A percentile compares a stretch with the other conserved stretches of the same genome.
phyloP scores from a whole-genome alignment of 2,888 invertebrate species.

The Himalopsyche anomala region DNA sequence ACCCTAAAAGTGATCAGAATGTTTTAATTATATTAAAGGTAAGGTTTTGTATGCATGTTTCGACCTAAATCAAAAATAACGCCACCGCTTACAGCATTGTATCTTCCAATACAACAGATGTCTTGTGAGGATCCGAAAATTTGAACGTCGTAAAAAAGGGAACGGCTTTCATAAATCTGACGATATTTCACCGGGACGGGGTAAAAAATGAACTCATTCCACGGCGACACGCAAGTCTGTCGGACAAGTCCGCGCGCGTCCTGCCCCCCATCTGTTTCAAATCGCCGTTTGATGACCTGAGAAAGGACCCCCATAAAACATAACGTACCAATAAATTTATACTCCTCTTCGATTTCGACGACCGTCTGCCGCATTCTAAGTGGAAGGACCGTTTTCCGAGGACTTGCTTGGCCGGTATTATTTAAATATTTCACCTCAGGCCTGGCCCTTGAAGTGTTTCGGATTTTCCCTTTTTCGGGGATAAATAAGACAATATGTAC shows the following conservation, averaged over 20 bases:
- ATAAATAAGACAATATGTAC: not conserved
- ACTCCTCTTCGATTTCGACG: slow-evolving; percentile 51
- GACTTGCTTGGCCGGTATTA: not conserved
- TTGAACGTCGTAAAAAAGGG: slow-evolving; percentile 4
- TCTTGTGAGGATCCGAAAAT: not conserved
- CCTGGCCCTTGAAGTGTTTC: not conserved
- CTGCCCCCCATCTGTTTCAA: slow-evolving; percentile 55
- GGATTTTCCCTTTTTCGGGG: not conserved
- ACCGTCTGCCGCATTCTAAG: slow-evolving; percentile 52
- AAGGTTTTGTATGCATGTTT: no score
- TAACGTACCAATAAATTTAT: slow-evolving; percentile 61
- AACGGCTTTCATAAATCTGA: not conserved
- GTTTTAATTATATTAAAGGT: no score
- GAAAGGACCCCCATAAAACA: slow-evolving; percentile 58
- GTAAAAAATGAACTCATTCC: slow-evolving; percentile 24
- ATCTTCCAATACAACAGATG: not conserved
- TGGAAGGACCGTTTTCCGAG: not conserved
- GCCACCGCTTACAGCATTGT: not conserved
- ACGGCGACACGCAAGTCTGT: not conserved
- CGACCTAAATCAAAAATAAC: no score
- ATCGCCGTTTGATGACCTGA: slow-evolving; percentile 60
- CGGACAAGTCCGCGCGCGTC: slow-evolving; percentile 4
- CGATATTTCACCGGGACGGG: slow-evolving; percentile 12
- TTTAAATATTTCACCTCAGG: slow-evolving; percentile 17
- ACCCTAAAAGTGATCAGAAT: no score